Conservation (phyloP, 1,140 invertebrate genomes). For the Procambarus clarkii region DNA sequence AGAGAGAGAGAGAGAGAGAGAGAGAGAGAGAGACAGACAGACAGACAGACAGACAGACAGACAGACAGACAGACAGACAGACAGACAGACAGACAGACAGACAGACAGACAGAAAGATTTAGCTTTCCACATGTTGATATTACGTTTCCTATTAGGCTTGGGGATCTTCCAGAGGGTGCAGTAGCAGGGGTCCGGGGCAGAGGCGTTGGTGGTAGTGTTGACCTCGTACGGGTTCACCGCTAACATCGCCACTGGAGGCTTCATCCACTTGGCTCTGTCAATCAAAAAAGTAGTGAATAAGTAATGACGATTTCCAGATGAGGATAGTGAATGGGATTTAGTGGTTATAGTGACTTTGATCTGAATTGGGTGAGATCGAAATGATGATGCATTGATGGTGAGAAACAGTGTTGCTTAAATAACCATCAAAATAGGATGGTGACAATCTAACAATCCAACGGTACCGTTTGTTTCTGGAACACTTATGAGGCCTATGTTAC, state of each 20-base stretch:
- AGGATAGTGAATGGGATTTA: neutral
- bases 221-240: neutral
- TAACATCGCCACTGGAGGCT: neutral
- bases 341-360: neutral
- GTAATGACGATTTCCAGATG: neutral
- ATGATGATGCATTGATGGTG: neutral
- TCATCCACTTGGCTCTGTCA: neutral
- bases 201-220: constrained; percentile 15
- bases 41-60: neutral
- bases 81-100: constrained; percentile 8
- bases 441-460: no score
- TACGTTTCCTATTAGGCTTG: neutral
- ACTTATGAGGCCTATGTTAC: no score
- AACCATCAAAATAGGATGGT: neutral
- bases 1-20: constrained; percentile 1
- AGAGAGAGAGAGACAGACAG: neutral
- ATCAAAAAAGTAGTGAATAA: neutral
- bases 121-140: neutral
- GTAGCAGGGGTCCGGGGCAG: constrained; percentile 15
- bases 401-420: no score
- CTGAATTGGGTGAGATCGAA: neutral
- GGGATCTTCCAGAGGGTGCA: constrained; percentile 36
- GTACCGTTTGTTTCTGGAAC: no score
- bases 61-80: neutral
- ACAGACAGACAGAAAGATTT: neutral